Conservation (phyloP, 23 tunicate genomes). For the Ascidia mentula region DNA sequence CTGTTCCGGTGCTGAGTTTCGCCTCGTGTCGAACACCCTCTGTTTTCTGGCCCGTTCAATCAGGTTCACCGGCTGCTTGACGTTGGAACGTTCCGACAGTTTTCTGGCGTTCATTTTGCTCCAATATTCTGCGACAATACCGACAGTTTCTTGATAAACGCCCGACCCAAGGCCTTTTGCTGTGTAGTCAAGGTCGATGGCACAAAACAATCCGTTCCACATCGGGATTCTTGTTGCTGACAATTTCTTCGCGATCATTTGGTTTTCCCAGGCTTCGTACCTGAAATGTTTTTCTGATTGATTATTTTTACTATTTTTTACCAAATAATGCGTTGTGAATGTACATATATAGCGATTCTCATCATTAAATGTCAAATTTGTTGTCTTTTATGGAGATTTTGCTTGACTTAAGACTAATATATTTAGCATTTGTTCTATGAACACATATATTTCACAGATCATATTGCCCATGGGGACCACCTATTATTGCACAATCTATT, state of each 20-base stretch:
- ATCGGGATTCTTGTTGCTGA: slow-evolving; percentile 27
- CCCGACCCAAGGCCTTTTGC: slow-evolving; percentile 47
- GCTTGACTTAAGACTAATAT: too few species aligned
- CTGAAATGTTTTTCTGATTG: too few species aligned
- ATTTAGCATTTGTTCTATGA: too few species aligned
- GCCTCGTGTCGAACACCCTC: neutral
- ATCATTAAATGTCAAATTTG: too few species aligned
- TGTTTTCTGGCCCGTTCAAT: neutral
- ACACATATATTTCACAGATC: too few species aligned
- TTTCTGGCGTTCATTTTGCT: neutral
- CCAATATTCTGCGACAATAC: slow-evolving; percentile 45
- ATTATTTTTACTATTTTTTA: too few species aligned
- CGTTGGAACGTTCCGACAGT: too few species aligned
- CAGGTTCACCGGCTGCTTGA: neutral
- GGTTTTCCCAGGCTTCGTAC: slow-evolving; percentile 82
- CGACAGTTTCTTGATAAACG: slow-evolving; percentile 50
- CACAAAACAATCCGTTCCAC: slow-evolving; percentile 75
- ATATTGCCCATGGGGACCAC: too few species aligned
- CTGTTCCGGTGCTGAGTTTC: neutral
- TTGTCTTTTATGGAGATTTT: too few species aligned
- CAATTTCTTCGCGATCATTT: slow-evolving; percentile 21
- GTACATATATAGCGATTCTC: too few species aligned
- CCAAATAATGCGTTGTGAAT: too few species aligned
- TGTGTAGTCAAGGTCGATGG: slow-evolving; percentile 47
- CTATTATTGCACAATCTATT: too few species aligned